Base-by-base conservation (phyloP, 2,113 vertebrate species). In the Tylochromis polylepis region DNA sequence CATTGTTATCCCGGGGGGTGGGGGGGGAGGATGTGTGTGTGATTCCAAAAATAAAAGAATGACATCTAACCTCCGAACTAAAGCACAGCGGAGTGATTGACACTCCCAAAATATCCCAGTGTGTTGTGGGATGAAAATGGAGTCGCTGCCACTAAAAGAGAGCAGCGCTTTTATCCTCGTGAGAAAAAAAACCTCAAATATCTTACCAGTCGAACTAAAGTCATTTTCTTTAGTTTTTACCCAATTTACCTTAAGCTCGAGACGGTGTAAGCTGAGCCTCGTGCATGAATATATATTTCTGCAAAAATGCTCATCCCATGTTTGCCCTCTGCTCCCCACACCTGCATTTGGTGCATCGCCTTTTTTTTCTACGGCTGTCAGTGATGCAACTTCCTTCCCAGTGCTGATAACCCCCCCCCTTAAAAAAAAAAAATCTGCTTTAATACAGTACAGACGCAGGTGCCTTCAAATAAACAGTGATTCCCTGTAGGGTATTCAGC, bases 41-140 rank as follows among this genome's bases (percentile, higher is more conserved):
- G 85, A 91, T 85, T 41, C 87, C 91, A 92, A 92, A 94, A 89
- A 95, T 91, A 93, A 92, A 38, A 89, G 88, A 93, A 84, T 90
- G 94, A 91, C 90, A 91, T 92, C 88, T 90, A 89, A 91, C 92
- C 87, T 85, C 81, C 15, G 65, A 87, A 81, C 85, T 85, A 84
- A 89, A 88, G 89, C 85, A 65, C n/a, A 29, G 80, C 86, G 20
- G 27, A 58, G 43, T 90, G 92, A 93, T 81, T 91, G 94, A 80
- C 89, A 87, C 87, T 86, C 79, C 86, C 18, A 49, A 91, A 91
- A 91, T 84, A 88, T 60, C 49, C 60, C 49, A 38, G 10, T 65
- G 53, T 72, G 20, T 79, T 89, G 87, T 86, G 82, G 55, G 31
- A 24, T 90, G 62, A 80, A 93, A 91, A 94, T 89, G 87, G 91